A percentile compares a stretch with the other conserved stretches of the same genome.
Conservation (phyloP, 2,888 invertebrate genomes). For the Eucera pruinosa region DNA sequence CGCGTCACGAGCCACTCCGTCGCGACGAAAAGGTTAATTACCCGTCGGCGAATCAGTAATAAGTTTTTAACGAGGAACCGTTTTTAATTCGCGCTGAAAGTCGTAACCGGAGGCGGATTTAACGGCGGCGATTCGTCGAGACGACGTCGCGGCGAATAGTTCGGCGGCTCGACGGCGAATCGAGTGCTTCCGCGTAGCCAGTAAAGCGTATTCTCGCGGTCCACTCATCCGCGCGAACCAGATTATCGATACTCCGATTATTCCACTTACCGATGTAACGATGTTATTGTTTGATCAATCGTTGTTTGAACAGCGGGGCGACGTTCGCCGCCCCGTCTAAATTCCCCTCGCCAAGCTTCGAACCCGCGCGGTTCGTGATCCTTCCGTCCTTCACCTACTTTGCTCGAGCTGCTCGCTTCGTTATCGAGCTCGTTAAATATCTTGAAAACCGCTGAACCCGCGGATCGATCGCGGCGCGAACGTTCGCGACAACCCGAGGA, state of each 20-base stretch:
- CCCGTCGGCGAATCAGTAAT: slow-evolving; percentile 12
- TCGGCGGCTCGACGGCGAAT: slow-evolving; percentile 33
- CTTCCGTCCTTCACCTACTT: slow-evolving; percentile 39
- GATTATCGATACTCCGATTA: slow-evolving; percentile 71
- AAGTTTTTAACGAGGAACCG: slow-evolving; percentile 31
- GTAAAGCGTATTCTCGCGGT: slow-evolving; percentile 63
- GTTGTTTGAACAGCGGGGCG: slow-evolving; percentile 54
- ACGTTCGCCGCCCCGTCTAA: not conserved
- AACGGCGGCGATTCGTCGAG: slow-evolving; percentile 15
- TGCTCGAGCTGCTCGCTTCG: slow-evolving; percentile 2
- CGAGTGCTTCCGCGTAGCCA: slow-evolving; percentile 47
- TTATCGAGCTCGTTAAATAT: slow-evolving; percentile 44
- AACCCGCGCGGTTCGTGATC: slow-evolving; percentile 12
- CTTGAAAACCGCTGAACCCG: slow-evolving; percentile 38
- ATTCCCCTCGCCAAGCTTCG: too few species aligned
- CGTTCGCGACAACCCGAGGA: slow-evolving; percentile 2
- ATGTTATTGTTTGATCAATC: slow-evolving; percentile 73
- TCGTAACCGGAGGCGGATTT: not conserved
- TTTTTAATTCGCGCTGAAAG: slow-evolving; percentile 26
- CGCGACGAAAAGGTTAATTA: slow-evolving; percentile 32
- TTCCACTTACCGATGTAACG: slow-evolving; percentile 63
- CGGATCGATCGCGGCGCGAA: slow-evolving; percentile 36
- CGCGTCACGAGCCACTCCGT: too few species aligned
- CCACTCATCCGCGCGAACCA: slow-evolving; percentile 54
- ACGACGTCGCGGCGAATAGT: slow-evolving; percentile 28